A percentile compares a stretch with the other conserved stretches of the same genome.
These are phyloP conservation scores for Aurelia coerulea DNA, from an alignment of 30 jellyfish, hydroid and myxozoan species.

Conservation along the genomic window DNA sequence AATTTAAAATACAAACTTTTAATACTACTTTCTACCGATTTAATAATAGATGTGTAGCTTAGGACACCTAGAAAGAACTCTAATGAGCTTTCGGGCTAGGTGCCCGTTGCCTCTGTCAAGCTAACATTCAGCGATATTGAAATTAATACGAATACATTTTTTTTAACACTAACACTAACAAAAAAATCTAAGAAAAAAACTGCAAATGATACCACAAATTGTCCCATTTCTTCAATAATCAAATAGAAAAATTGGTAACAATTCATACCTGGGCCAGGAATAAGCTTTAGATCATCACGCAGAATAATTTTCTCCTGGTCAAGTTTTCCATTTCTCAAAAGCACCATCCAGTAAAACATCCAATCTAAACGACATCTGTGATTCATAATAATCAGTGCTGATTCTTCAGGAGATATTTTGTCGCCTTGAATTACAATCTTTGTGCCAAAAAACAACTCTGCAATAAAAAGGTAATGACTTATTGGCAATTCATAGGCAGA, in stretches of 20 bases:
- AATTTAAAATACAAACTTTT: too few species aligned
- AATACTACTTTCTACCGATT: too few species aligned
- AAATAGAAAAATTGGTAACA: too few species aligned
- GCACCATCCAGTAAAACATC: conserved; percentile 96
- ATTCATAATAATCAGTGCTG: conserved; percentile 85
- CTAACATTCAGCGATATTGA: too few species aligned
- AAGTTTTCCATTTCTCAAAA: conserved; percentile 81
- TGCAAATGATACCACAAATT: background rate
- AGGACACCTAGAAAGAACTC: too few species aligned
- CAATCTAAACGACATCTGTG: conserved; percentile 95
- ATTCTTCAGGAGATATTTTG: conserved; percentile 66
- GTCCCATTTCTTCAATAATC: too few species aligned
- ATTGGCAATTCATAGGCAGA: background rate
- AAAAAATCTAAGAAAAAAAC: too few species aligned
- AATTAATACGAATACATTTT: too few species aligned
- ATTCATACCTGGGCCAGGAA: conserved; percentile 87
- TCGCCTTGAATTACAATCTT: conserved; percentile 79
- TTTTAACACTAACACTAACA: too few species aligned
- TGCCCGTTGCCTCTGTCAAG: too few species aligned
- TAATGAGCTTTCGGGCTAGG: too few species aligned
- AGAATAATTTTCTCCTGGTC: conserved; percentile 81
- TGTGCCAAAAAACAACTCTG: conserved; percentile 85
- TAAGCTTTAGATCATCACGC: conserved; percentile 72
- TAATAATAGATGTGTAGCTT: too few species aligned
- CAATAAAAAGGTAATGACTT: background rate